phyloP scores from a whole-genome alignment of 2,113 vertebrate genomes.

The Cyprinodon tularosa region DNA sequence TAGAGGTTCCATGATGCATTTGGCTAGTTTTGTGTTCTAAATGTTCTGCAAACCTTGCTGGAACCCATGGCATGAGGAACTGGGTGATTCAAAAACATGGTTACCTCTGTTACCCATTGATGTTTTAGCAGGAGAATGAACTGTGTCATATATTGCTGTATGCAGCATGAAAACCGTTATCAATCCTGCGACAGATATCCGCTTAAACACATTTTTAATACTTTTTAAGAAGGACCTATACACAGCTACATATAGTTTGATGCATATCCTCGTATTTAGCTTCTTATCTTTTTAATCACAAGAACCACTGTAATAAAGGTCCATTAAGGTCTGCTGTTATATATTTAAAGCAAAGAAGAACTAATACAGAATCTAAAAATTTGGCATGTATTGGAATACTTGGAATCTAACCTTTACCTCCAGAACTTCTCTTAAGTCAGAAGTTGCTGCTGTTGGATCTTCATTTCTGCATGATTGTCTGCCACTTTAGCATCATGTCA shows the following conservation, averaged over 20 bases:
- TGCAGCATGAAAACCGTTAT: not conserved
- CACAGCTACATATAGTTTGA: not conserved
- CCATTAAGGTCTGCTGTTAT: not conserved
- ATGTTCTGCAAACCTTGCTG: too few relatives aligned
- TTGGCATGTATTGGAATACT: not conserved
- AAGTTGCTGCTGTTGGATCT: slow-evolving; percentile 31
- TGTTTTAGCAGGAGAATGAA: not conserved
- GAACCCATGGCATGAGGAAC: too few relatives aligned
- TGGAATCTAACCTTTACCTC: slow-evolving; percentile 14
- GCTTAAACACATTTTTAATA: not conserved
- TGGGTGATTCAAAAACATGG: not conserved
- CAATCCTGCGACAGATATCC: not conserved
- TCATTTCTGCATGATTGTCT: slow-evolving; percentile 33
- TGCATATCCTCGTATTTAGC: not conserved
- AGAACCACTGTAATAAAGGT: not conserved
- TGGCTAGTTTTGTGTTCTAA: not conserved
- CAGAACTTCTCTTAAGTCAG: slow-evolving; percentile 15
- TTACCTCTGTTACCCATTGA: not conserved
- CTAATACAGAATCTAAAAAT: not conserved
- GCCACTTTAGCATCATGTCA: slow-evolving; percentile 34
- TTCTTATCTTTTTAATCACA: not conserved
- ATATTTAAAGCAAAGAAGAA: not conserved
- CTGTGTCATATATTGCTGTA: not conserved
- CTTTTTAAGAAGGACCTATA: not conserved
- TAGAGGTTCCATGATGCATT: not conserved